These are phyloP conservation scores for Trididemnum nubilum DNA, from an alignment of 23 tunicate species.

Conservation along the genomic window DNA sequence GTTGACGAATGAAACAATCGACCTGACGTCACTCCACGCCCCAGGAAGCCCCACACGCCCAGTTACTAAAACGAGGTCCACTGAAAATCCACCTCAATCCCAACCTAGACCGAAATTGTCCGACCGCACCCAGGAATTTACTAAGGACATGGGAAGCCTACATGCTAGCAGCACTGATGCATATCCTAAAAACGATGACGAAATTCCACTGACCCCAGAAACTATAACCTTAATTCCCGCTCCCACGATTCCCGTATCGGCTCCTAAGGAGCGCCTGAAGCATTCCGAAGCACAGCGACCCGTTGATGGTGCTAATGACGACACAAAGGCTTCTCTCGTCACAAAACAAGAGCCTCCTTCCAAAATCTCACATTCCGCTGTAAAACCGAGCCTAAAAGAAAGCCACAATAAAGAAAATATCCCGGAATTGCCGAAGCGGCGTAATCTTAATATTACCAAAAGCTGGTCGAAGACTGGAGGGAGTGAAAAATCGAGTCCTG, in stretches of 20 bases:
- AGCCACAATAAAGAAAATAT: slow-evolving; percentile 29
- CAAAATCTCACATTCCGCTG: not conserved
- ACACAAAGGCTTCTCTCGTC: not conserved
- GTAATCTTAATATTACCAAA: not conserved
- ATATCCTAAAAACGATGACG: not conserved
- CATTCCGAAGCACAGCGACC: not conserved
- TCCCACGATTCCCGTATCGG: not conserved
- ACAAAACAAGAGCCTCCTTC: not conserved
- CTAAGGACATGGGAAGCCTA: slow-evolving; percentile 3
- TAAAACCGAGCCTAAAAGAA: not conserved
- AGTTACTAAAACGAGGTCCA: not conserved
- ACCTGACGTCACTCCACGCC: slow-evolving; percentile 26
- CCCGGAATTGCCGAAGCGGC: slow-evolving; percentile 26
- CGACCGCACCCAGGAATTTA: slow-evolving; percentile 13
- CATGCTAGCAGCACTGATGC: not conserved
- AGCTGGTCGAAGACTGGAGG: not conserved
- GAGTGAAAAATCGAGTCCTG: not conserved
- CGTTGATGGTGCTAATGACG: not conserved
- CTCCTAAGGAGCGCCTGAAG: not conserved
- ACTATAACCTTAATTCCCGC: not conserved
- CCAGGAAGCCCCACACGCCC: slow-evolving; percentile 9
- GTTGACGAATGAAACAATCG: not conserved
- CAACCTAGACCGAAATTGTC: not conserved
- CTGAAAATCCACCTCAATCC: not conserved
- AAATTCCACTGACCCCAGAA: not conserved